These are phyloP conservation scores for Heterotis niloticus DNA, from an alignment of 2,113 vertebrate species.

Conservation along the genomic window DNA sequence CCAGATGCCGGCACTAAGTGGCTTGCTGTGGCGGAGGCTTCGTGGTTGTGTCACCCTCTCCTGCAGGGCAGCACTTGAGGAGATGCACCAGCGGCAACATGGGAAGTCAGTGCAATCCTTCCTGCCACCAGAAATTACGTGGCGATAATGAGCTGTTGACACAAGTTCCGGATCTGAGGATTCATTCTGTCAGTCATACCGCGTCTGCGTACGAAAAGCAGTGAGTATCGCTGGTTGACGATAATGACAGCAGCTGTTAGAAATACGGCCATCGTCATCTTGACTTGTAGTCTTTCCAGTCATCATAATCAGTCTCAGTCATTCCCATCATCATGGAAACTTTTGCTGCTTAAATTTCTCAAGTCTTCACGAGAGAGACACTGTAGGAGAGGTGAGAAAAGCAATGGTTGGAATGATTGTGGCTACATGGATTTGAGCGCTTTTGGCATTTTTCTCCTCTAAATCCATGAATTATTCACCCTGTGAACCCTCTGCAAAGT, in stretches of 20 bases:
- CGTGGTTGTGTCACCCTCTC: not conserved
- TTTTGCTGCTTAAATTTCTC: constrained; percentile 1
- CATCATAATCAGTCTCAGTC: not conserved
- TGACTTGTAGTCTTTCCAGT: not conserved
- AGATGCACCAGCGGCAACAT: not conserved
- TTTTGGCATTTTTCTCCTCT: not conserved
- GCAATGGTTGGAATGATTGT: not conserved
- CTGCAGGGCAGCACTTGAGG: not conserved
- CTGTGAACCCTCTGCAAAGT: not conserved
- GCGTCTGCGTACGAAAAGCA: not conserved
- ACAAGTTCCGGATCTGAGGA: not conserved
- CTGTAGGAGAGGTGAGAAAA: not conserved
- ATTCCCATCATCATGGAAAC: not conserved
- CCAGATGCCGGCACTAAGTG: too few relatives aligned
- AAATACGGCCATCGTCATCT: not conserved
- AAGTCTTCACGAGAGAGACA: constrained; percentile 10
- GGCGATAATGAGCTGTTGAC: not conserved
- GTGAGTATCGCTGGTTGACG: not conserved
- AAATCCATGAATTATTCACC: constrained; percentile 21
- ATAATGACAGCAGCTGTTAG: not conserved
- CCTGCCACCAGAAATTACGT: not conserved
- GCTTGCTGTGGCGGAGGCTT: too few relatives aligned
- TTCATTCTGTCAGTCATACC: not conserved
- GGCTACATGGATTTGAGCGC: not conserved
- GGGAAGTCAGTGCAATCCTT: not conserved